Evolutionary conservation across 2,888 invertebrate genomes (phyloP).

Genomic region (Molorchus minor): DNA sequence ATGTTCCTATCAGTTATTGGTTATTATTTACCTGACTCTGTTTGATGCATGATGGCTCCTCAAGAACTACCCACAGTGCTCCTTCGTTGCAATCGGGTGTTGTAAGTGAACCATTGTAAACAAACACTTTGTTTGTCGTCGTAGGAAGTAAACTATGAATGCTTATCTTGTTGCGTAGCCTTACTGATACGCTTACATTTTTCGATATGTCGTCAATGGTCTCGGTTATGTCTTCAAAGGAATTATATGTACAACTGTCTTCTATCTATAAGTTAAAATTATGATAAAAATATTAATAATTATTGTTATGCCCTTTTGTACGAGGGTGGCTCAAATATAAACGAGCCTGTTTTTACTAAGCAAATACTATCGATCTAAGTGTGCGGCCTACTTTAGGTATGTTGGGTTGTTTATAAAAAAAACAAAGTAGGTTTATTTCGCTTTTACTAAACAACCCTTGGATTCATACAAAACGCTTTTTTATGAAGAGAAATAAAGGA

Average conservation of each 20-base stretch:
- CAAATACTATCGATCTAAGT: too few species aligned
- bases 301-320: too few species aligned
- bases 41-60: not conserved
- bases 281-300: too few species aligned
- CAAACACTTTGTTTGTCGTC: not conserved
- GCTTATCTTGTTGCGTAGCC: not conserved
- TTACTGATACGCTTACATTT: not conserved
- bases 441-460: too few species aligned
- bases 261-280: not conserved
- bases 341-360: too few species aligned
- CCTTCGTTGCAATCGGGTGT: not conserved
- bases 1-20: too few species aligned
- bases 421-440: too few species aligned
- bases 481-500: too few species aligned
- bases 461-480: too few species aligned
- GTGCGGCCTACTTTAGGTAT: too few species aligned
- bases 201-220: not conserved
- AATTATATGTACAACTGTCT: not conserved
- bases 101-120: not conserved
- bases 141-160: not conserved
- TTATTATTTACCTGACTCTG: not conserved
- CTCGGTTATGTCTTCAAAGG: not conserved
- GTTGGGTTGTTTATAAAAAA: too few species aligned
- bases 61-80: not conserved
- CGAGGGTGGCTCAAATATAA: too few species aligned